Evolutionary conservation across 1,140 invertebrate genomes (phyloP).

Genomic region (Calosoma granatense): DNA sequence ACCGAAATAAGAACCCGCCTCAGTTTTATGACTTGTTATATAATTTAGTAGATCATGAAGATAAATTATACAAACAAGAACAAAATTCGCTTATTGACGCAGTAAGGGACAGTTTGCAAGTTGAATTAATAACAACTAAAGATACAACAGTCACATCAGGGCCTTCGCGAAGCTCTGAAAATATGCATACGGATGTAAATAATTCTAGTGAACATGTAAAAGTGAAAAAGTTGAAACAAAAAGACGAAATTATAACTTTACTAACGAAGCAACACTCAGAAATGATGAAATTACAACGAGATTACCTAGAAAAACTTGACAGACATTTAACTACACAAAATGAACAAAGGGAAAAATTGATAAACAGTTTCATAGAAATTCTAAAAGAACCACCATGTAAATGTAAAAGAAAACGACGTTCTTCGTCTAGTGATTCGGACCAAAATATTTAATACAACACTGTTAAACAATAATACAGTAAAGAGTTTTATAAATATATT

Average conservation of each 20-base stretch:
- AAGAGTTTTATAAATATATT: no score
- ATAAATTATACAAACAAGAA: conserved; percentile 1
- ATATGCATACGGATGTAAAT: background rate
- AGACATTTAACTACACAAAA: conserved; percentile 2
- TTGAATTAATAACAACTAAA: background rate
- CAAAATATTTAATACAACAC: background rate
- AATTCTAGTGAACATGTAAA: background rate
- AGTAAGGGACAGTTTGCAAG: background rate
- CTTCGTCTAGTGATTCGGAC: background rate
- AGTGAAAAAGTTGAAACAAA: background rate
- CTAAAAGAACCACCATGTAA: background rate
- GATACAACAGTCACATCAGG: background rate
- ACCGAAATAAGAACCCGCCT: background rate
- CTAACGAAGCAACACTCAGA: background rate
- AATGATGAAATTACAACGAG: background rate
- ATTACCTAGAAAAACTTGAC: background rate
- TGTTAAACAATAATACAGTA: no score
- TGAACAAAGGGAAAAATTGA: background rate
- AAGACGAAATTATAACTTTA: background rate
- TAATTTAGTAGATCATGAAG: background rate
- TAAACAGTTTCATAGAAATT: background rate
- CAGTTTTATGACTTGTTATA: background rate
- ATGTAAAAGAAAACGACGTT: background rate
- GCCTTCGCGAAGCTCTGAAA: background rate
- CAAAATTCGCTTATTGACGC: background rate